These are phyloP conservation scores for Neoascia interrupta DNA, from an alignment of 2,888 invertebrate species.

Conservation along the genomic window DNA sequence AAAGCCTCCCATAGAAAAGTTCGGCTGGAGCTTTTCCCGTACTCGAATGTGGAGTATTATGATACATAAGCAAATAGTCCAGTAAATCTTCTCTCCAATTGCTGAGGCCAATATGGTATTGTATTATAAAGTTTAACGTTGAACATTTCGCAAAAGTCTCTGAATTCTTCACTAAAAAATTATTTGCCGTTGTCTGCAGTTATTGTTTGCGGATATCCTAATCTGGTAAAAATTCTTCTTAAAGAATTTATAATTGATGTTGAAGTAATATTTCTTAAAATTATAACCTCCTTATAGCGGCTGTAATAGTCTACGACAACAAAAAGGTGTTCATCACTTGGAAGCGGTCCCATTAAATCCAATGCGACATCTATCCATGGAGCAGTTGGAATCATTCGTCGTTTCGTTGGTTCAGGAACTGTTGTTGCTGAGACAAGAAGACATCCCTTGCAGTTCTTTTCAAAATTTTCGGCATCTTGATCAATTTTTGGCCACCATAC, in stretches of 20 bases:
- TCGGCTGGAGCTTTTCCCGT: too few relatives aligned
- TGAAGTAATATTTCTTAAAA: background rate
- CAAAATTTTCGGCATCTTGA: too few relatives aligned
- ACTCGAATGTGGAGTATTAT: too few relatives aligned
- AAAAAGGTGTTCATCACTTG: too few relatives aligned
- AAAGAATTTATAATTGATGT: background rate
- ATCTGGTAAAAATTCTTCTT: background rate
- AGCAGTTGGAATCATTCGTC: background rate
- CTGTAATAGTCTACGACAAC: too few relatives aligned
- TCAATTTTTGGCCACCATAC: too few relatives aligned
- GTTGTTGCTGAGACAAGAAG: too few relatives aligned
- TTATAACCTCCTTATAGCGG: background rate
- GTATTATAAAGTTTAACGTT: background rate
- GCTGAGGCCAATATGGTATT: background rate
- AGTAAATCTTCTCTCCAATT: constrained; percentile 1
- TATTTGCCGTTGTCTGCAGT: background rate
- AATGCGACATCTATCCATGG: background rate
- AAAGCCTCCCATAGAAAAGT: too few relatives aligned
- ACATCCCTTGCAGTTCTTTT: background rate
- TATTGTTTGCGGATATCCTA: too few relatives aligned
- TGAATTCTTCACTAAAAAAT: constrained; percentile 1
- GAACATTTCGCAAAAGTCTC: background rate
- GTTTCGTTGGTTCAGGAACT: background rate
- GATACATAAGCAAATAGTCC: background rate
- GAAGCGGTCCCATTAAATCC: too few relatives aligned